Evolutionary conservation across 2,797 vertebrate species (phyloP).

Genomic region (Muraenolepis orangiensis): DNA sequence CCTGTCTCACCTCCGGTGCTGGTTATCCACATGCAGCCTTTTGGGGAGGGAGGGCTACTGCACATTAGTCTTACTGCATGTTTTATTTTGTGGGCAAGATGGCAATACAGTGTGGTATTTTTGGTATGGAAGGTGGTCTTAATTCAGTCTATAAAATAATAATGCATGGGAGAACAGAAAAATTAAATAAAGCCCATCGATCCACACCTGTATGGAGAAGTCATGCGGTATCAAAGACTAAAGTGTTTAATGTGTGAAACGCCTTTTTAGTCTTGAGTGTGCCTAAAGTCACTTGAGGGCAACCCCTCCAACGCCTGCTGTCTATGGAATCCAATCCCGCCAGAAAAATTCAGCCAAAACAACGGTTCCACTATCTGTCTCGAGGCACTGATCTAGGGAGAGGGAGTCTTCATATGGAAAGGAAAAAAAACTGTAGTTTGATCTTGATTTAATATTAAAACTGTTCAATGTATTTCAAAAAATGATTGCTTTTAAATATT

Average conservation of each 20-base stretch:
- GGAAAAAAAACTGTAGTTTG: conserved; percentile 31
- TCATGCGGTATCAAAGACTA: conserved; percentile 3
- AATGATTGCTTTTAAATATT: conserved; percentile 47
- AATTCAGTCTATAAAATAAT: not conserved
- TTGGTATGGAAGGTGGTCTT: conserved; percentile 6
- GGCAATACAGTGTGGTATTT: not conserved
- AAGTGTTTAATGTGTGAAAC: conserved; percentile 10
- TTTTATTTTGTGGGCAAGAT: conserved; percentile 10
- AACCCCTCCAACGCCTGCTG: conserved; percentile 30
- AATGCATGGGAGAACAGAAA: conserved; percentile 2
- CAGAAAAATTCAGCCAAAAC: conserved; percentile 28
- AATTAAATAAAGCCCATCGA: not conserved
- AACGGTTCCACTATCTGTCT: conserved; percentile 25
- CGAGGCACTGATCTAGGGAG: conserved; percentile 17
- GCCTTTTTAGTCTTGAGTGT: conserved; percentile 11
- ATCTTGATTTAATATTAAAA: conserved; percentile 42
- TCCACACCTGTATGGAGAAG: conserved; percentile 12
- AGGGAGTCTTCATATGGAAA: conserved; percentile 31
- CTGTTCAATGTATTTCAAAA: conserved; percentile 23
- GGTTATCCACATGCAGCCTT: not conserved
- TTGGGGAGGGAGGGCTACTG: not conserved
- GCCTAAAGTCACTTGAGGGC: conserved; percentile 31
- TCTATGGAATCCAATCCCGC: conserved; percentile 20
- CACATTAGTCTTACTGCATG: not conserved
- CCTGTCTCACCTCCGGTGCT: not conserved